Base-by-base conservation (phyloP, 2,888 invertebrate genomes). In the Brenthis ino region DNA sequence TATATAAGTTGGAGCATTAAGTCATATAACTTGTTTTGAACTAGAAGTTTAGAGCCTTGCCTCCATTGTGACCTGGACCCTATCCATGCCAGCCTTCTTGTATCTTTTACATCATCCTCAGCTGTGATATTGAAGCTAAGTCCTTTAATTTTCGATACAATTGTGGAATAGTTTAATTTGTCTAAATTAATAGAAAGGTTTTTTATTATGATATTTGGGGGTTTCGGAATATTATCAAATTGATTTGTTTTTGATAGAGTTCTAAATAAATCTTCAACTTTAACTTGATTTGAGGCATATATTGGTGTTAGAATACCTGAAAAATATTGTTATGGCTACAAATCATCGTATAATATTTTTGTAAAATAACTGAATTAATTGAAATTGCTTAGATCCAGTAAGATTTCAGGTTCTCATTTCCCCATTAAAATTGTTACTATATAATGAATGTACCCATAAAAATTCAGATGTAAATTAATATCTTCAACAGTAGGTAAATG, bases 1-100 rank as follows among this genome's bases (percentile, higher is more conserved):
- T 83, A 83, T n/a, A 85, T 77, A 0, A 74, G 24, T 58, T 83
- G 82, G 5, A 85, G 72, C 76, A 81, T 81, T 28, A 80, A 0
- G 47, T 84, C 83, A 28, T 74, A 66, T 0, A 72, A 3, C 53
- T 81, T 82, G 12, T 71, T 67, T 8, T 64, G 65, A 0, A 69
- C 66, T 0, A 64, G 16, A 0, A 71, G 33, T 4, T 12, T 54
- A 2, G 67, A 28, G 0, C 69, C 73, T 0, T 12, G 20, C 0
- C 53, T 6, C 54, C 57, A 57, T 0, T 73, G 58, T 4, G 20
- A 28, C 0, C 3, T 12, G 1, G 8, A 48, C 0, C 73, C 72
- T 1, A 54, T 57, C 51, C 55, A 60, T 5, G 28, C 61, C 14
- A 72, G n/a, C 6, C 75, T 50, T n/a, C 76, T 72, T 0, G 73